phyloP scores from a whole-genome alignment of 2,888 invertebrate genomes.

The Poecilobothrus nobilitatus region DNA sequence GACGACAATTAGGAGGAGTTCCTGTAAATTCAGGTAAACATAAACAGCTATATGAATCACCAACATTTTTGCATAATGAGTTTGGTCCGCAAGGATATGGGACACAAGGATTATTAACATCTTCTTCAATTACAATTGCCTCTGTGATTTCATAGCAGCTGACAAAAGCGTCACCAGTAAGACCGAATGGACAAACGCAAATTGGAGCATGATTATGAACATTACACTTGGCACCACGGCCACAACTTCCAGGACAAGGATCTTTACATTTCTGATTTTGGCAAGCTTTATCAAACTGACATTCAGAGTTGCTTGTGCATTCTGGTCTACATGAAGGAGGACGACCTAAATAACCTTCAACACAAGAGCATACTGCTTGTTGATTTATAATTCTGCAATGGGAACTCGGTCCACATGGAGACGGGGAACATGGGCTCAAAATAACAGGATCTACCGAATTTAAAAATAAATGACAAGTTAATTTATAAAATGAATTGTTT shows the following conservation, averaged over 20 bases:
- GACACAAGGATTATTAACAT: slow-evolving; percentile 57
- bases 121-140: slow-evolving; percentile 35
- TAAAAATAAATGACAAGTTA: background rate
- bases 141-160: slow-evolving; percentile 45
- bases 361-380: slow-evolving; percentile 64
- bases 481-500: no score
- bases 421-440: slow-evolving; percentile 56
- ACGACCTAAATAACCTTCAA: slow-evolving; percentile 60
- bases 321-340: slow-evolving; percentile 73
- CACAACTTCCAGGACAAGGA: slow-evolving; percentile 75
- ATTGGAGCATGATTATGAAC: slow-evolving; percentile 75
- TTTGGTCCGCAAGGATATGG: slow-evolving; percentile 75
- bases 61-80: slow-evolving; percentile 59
- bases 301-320: slow-evolving; percentile 67
- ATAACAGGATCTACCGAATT: slow-evolving; percentile 38
- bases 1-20: slow-evolving; percentile 66
- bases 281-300: slow-evolving; percentile 64
- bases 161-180: slow-evolving; percentile 72
- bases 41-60: slow-evolving; percentile 64
- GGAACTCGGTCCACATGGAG: slow-evolving; percentile 72
- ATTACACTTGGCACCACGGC: slow-evolving; percentile 62
- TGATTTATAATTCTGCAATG: slow-evolving; percentile 65
- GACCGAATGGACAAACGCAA: slow-evolving; percentile 60
- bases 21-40: slow-evolving; percentile 61
- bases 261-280: slow-evolving; percentile 70